Evolutionary conservation across 2,113 vertebrate genomes (phyloP).

Genomic region (Lipophrys pholis): DNA sequence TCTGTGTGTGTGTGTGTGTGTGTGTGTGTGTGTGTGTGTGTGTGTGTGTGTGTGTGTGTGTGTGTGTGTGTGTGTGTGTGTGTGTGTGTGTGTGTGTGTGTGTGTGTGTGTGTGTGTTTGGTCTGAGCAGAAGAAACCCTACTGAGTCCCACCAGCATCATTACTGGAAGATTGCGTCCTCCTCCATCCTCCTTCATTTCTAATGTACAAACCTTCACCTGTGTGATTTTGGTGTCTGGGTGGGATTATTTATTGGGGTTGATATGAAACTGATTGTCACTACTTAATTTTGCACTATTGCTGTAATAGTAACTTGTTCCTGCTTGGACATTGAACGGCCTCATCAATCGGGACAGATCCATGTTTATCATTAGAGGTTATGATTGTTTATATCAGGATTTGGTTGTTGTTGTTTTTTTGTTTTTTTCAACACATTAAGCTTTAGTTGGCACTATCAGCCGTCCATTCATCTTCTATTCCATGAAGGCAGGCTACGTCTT

Average conservation of each 20-base stretch:
- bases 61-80: slow-evolving; percentile 8
- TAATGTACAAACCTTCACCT: neutral
- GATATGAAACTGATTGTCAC: neutral
- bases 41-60: neutral
- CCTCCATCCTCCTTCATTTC: neutral
- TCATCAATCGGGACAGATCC: too few species aligned
- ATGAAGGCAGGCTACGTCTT: too few species aligned
- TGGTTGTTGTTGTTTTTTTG: too few species aligned
- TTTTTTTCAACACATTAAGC: too few species aligned
- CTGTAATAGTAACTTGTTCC: too few species aligned
- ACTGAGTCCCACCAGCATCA: slow-evolving; percentile 52
- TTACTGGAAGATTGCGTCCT: slow-evolving; percentile 4
- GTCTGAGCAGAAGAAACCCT: slow-evolving; percentile 73
- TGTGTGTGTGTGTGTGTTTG: slow-evolving; percentile 46
- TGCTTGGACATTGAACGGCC: too few species aligned
- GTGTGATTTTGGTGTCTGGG: neutral
- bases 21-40: too few species aligned
- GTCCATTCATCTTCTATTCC: too few species aligned
- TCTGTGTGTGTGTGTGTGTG: too few species aligned
- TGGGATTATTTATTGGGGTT: neutral
- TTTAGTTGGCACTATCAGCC: too few species aligned
- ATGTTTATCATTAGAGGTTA: too few species aligned
- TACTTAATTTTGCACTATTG: neutral
- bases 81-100: slow-evolving; percentile 37
- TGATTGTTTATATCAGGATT: too few species aligned